Evolutionary conservation across 2,888 invertebrate species (phyloP).

Genomic region (Andrena chrysosceles): DNA sequence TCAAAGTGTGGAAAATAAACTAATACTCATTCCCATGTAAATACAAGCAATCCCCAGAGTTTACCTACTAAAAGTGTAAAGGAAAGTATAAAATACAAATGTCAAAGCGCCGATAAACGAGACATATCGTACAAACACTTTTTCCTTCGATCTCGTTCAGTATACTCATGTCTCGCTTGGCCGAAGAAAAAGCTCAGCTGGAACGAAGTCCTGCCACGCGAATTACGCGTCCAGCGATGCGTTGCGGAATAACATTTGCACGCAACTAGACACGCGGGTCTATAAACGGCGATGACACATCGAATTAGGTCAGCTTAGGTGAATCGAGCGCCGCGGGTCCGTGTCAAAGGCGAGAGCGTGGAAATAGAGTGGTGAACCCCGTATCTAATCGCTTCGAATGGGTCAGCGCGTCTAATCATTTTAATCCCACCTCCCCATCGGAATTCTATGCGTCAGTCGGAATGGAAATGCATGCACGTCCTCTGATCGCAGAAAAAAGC

Average conservation of each 20-base stretch:
- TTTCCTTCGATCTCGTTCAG: not conserved
- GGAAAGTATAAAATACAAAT: no score
- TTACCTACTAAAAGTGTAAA: no score
- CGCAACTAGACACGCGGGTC: constrained; percentile 4
- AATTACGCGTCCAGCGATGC: not conserved
- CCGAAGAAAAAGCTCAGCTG: not conserved
- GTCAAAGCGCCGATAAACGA: not conserved
- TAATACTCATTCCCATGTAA: no score
- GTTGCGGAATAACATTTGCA: constrained; percentile 20
- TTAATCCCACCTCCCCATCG: no score
- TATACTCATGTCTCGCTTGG: not conserved
- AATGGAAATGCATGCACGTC: not conserved
- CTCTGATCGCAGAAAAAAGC: no score
- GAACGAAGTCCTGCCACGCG: not conserved
- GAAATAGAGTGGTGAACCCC: constrained; percentile 5
- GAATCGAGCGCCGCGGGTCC: not conserved
- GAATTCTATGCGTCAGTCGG: not conserved
- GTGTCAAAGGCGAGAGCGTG: constrained; percentile 23
- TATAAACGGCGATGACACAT: constrained; percentile 46
- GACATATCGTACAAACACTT: not conserved
- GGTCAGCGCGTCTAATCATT: not conserved
- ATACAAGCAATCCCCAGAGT: no score
- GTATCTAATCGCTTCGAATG: not conserved
- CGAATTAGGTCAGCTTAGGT: constrained; percentile 46
- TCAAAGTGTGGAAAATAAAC: no score